These are phyloP conservation scores for Desmophyllum pertusum DNA, from an alignment of 92 coral and sea anemone genomes.

Conservation along the genomic window DNA sequence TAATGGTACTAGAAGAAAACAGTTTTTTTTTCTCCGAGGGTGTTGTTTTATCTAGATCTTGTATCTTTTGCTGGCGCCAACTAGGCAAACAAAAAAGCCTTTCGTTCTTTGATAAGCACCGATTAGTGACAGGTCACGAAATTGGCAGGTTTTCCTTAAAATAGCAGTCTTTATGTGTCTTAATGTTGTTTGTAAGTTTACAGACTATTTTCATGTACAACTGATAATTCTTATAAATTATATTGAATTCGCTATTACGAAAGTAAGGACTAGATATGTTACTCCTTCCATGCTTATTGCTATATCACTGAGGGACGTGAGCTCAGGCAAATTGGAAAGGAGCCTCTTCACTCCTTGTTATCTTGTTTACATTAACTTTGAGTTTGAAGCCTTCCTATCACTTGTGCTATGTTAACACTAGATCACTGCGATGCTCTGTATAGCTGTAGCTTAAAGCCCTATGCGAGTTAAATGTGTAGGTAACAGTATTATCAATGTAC, in stretches of 20 bases:
- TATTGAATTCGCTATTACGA: not conserved
- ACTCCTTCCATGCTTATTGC: not conserved
- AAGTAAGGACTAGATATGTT: not conserved
- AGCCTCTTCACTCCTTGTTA: slow-evolving; percentile 38
- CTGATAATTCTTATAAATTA: not conserved
- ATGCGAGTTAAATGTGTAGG: not conserved
- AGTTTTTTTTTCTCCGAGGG: not conserved
- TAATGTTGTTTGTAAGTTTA: not conserved
- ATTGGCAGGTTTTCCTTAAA: slow-evolving; percentile 2
- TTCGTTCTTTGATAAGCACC: slow-evolving; percentile 28
- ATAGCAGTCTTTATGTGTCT: not conserved
- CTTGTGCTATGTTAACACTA: not conserved
- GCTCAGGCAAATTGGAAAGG: not conserved
- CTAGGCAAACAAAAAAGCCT: slow-evolving; percentile 12
- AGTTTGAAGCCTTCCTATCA: slow-evolving; percentile 1
- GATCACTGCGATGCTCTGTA: not conserved
- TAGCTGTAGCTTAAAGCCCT: not conserved
- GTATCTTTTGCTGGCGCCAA: slow-evolving; percentile 44
- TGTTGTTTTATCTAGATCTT: slow-evolving; percentile 27
- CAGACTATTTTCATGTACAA: not conserved
- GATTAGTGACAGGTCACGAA: slow-evolving; percentile 26
- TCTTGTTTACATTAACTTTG: slow-evolving; percentile 41
- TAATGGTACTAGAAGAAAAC: not conserved
- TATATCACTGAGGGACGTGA: not conserved
- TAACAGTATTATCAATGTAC: not conserved